These are phyloP conservation scores for Fistularia commersonii DNA, from an alignment of 2,797 vertebrate genomes.

Conservation along the genomic window DNA sequence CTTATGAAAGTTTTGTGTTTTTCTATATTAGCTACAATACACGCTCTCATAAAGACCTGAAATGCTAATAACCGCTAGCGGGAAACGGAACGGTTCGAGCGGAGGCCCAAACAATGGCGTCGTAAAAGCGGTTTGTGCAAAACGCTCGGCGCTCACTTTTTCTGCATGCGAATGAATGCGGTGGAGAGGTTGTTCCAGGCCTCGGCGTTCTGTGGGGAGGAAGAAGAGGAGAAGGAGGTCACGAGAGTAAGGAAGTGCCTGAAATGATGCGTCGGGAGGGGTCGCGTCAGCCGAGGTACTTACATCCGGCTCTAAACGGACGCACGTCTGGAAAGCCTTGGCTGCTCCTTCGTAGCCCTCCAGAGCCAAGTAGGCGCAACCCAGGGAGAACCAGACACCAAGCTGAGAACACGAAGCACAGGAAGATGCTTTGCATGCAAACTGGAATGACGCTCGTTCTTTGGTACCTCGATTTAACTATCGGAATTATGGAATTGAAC, in stretches of 20 bases:
- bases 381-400: constrained; percentile 96
- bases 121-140: constrained; percentile 3
- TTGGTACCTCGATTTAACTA: no score
- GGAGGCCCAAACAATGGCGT: no score
- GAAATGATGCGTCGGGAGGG: background rate
- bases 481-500: no score
- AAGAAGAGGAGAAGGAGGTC: no score
- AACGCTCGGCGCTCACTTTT: constrained; percentile 83
- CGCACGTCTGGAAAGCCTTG: constrained; percentile 90
- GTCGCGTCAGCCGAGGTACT: constrained; percentile 45
- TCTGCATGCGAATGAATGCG: constrained; percentile 88
- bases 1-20: no score
- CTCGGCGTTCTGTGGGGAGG: constrained; percentile 86
- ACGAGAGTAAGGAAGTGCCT: background rate
- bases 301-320: constrained; percentile 92
- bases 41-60: no score
- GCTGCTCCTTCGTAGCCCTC: constrained; percentile 89
- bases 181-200: constrained; percentile 98
- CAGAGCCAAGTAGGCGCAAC: constrained; percentile 89
- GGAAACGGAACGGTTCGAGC: no score
- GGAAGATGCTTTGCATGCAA: no score
- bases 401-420: constrained; percentile 66
- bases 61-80: no score
- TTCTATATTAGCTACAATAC: no score
- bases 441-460: no score